These are phyloP conservation scores for Gymnocephalus cernua DNA, from an alignment of 2,113 vertebrate species.

Conservation along the genomic window DNA sequence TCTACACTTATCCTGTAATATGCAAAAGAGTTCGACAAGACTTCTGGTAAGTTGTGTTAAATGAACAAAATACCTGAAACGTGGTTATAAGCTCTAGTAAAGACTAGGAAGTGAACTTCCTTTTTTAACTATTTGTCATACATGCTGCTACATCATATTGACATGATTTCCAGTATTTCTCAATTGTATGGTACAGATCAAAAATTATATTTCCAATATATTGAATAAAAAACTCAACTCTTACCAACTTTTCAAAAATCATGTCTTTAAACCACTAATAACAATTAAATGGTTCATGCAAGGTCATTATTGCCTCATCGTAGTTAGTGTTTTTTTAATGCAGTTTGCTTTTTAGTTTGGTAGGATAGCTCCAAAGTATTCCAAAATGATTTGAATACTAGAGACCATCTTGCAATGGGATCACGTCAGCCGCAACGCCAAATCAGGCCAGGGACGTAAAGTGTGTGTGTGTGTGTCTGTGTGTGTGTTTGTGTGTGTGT, in stretches of 20 bases:
- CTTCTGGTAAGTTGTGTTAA: not conserved
- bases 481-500: too few relatives aligned
- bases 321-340: not conserved
- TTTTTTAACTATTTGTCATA: not conserved
- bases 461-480: too few relatives aligned
- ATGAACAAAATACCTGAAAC: not conserved
- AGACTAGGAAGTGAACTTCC: not conserved
- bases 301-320: too few relatives aligned
- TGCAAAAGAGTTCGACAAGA: not conserved
- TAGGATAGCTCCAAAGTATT: not conserved
- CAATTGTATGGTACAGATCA: not conserved
- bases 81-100: not conserved
- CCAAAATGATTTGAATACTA: too few relatives aligned
- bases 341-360: not conserved
- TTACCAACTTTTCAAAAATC: not conserved
- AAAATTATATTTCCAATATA: not conserved
- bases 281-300: not conserved
- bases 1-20: not conserved
- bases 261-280: not conserved
- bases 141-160: not conserved
- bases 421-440: too few relatives aligned
- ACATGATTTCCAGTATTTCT: not conserved
- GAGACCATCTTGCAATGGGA: too few relatives aligned
- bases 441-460: too few relatives aligned
- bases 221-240: too few relatives aligned